Evolutionary conservation across 2,888 invertebrate species (phyloP).

Genomic region (Scaptomyza tumidula): DNA sequence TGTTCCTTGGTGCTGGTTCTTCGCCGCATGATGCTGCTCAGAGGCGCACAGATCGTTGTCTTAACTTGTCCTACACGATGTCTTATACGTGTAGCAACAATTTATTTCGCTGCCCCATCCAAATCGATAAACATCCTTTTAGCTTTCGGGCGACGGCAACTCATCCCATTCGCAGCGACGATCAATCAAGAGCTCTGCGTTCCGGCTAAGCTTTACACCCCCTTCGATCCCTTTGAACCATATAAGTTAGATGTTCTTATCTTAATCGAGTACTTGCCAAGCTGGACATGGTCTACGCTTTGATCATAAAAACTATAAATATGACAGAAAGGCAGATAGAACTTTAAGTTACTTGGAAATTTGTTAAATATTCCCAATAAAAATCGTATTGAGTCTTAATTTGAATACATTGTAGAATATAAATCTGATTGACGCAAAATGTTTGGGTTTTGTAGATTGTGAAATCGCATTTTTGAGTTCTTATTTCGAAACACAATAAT

Average conservation of each 20-base stretch:
- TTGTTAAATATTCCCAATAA: too few species aligned
- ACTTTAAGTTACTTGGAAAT: too few species aligned
- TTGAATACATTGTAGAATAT: too few species aligned
- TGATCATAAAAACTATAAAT: too few species aligned
- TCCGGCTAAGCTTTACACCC: background rate
- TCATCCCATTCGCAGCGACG: constrained; percentile 12
- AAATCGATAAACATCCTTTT: constrained; percentile 52
- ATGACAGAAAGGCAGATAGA: too few species aligned
- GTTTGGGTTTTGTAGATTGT: too few species aligned
- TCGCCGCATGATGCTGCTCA: constrained; percentile 66
- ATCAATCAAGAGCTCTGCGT: constrained; percentile 39
- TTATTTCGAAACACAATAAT: too few species aligned
- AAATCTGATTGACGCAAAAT: too few species aligned
- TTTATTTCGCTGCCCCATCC: constrained; percentile 72
- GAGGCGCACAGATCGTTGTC: constrained; percentile 79
- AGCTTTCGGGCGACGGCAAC: constrained; percentile 3
- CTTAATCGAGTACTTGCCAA: constrained; percentile 8
- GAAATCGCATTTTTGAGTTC: too few species aligned
- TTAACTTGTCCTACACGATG: constrained; percentile 81
- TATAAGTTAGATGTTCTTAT: constrained; percentile 39
- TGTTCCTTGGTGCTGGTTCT: constrained; percentile 21
- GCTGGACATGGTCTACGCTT: background rate
- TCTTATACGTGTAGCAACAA: constrained; percentile 82
- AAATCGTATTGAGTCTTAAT: too few species aligned
- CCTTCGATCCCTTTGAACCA: constrained; percentile 46